A percentile compares a stretch with the other conserved stretches of the same genome.
Conservation (phyloP, 2,888 invertebrate genomes). For the Leptinotarsa rubiginosa region DNA sequence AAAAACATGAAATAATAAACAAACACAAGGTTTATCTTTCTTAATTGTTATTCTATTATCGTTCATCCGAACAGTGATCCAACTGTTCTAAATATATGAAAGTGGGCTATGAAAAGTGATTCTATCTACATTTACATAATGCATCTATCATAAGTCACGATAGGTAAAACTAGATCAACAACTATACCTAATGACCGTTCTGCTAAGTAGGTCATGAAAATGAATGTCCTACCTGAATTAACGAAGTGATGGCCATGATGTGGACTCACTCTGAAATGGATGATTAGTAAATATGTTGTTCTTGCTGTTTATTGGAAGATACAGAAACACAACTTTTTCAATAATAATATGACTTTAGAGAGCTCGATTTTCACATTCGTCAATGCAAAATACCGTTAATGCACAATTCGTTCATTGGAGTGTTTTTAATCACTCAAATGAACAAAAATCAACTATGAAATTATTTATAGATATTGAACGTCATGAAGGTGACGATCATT, state of each 20-base stretch:
- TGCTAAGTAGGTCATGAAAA: conserved; percentile 12
- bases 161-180: conserved; percentile 8
- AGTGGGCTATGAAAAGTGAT: conserved; percentile 19
- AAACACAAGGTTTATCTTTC: background rate
- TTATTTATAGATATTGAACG: too few relatives aligned
- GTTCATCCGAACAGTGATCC: background rate
- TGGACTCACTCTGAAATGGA: background rate
- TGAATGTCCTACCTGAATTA: background rate
- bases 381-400: too few relatives aligned
- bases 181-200: background rate
- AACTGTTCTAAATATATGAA: conserved; percentile 6
- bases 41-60: background rate
- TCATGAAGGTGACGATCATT: too few relatives aligned
- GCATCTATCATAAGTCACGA: conserved; percentile 14
- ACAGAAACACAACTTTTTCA: background rate
- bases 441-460: too few relatives aligned
- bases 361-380: too few relatives aligned
- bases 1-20: too few relatives aligned
- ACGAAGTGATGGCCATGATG: background rate
- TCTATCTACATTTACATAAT: conserved; percentile 14
- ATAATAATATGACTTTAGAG: too few relatives aligned
- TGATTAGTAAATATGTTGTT: background rate
- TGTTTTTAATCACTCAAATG: too few relatives aligned
- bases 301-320: background rate
- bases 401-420: too few relatives aligned